Percentiles rank a stretch among this genome's conserved stretches.
Conservation (phyloP, 2,113 vertebrate species). For the Dinomys branickii region DNA sequence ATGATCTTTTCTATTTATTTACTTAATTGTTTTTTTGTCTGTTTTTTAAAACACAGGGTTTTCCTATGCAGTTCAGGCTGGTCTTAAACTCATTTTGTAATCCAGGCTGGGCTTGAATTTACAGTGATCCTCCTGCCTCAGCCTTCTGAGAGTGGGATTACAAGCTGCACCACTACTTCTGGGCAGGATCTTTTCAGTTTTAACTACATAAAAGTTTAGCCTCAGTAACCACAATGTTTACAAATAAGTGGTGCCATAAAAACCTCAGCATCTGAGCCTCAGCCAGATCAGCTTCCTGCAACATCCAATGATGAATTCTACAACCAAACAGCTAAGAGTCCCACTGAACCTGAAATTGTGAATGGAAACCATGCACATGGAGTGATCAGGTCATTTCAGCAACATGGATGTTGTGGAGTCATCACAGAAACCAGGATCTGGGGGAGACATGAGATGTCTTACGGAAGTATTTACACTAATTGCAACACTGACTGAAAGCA, state of each 20-base stretch:
- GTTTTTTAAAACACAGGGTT: background rate
- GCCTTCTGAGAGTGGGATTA: background rate
- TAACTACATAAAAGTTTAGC: constrained; percentile 75
- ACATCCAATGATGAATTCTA: constrained; percentile 80
- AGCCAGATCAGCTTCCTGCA: constrained; percentile 81
- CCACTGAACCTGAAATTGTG: constrained; percentile 76
- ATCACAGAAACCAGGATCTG: constrained; percentile 73
- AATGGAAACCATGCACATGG: constrained; percentile 74
- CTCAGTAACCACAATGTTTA: constrained; percentile 85
- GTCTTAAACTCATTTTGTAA: background rate
- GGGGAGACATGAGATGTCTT: constrained; percentile 64
- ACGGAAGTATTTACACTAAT: constrained; percentile 51
- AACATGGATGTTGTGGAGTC: constrained; percentile 68
- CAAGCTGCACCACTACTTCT: background rate
- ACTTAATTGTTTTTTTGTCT: background rate
- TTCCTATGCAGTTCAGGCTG: background rate
- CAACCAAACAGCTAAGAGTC: constrained; percentile 80
- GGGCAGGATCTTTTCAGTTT: constrained; percentile 77
- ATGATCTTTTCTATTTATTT: constrained; percentile 76
- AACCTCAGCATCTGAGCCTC: constrained; percentile 78
- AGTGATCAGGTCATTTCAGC: constrained; percentile 80
- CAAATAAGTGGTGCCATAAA: constrained; percentile 82
- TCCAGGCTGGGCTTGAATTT: background rate
- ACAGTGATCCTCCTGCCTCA: background rate
- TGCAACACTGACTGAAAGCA: constrained; percentile 61